Conservation (phyloP, 2,113 vertebrate species). For the Cichladusa arquata region DNA sequence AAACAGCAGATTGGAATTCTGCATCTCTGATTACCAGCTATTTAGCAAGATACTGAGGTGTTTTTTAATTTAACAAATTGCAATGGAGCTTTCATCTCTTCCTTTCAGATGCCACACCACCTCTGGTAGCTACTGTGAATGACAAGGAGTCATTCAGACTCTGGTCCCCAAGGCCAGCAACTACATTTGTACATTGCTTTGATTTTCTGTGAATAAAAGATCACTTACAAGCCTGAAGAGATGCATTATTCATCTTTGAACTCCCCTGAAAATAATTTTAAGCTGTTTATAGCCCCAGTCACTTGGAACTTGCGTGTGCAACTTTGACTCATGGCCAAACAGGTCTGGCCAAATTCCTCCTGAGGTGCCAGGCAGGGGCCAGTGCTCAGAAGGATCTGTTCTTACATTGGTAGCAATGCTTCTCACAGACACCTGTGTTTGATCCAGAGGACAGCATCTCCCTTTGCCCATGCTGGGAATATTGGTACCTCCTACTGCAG, state of each 20-base stretch:
- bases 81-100: neutral
- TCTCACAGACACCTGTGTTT: neutral
- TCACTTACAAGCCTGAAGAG: neutral
- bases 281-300: neutral
- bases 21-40: neutral
- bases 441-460: neutral
- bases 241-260: neutral
- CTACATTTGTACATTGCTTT: neutral
- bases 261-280: neutral
- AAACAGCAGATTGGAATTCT: neutral
- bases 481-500: neutral
- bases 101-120: neutral
- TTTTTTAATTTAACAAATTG: neutral
- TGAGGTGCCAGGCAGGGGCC: neutral
- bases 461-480: neutral
- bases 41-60: neutral
- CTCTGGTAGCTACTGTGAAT: neutral
- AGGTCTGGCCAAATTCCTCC: constrained; percentile 1
- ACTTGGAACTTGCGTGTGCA: neutral
- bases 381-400: neutral
- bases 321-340: neutral
- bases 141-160: neutral
- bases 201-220: constrained; percentile 10
- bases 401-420: neutral
- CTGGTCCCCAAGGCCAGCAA: neutral